A percentile compares a stretch with the other conserved stretches of the same genome.
phyloP scores from a whole-genome alignment of 2,888 invertebrate species.

The Diarsia dahlii region DNA sequence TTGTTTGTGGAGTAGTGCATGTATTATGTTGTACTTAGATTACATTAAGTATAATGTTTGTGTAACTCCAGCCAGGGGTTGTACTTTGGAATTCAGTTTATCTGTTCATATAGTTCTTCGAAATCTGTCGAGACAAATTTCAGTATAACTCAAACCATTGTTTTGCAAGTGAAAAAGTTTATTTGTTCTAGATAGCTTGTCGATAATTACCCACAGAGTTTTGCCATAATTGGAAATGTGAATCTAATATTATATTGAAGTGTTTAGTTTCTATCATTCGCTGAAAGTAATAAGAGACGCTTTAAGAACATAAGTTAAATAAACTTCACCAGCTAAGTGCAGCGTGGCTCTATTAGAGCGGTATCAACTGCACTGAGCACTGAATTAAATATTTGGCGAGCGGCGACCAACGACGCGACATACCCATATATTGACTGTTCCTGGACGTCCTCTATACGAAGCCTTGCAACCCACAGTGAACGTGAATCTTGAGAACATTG shows the following conservation, averaged over 20 bases:
- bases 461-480: constrained; percentile 4
- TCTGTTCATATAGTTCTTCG: neutral
- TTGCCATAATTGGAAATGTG: neutral
- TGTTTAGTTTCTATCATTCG: neutral
- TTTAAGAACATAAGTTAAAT: neutral
- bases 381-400: constrained; percentile 71
- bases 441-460: constrained; percentile 1
- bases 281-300: neutral
- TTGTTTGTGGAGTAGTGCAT: constrained; percentile 59
- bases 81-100: neutral
- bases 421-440: constrained; percentile 18
- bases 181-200: neutral
- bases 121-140: neutral
- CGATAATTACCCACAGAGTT: neutral
- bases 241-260: neutral
- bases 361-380: constrained; percentile 69
- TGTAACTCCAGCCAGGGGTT: constrained; percentile 12
- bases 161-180: neutral
- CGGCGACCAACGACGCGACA: constrained; percentile 25
- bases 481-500: neutral
- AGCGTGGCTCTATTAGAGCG: constrained; percentile 39
- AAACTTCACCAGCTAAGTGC: constrained; percentile 18
- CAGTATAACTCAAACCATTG: neutral
- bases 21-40: constrained; percentile 44
- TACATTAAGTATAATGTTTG: constrained; percentile 30